phyloP scores from a whole-genome alignment of 2,797 vertebrate species.

The Morus bassanus region DNA sequence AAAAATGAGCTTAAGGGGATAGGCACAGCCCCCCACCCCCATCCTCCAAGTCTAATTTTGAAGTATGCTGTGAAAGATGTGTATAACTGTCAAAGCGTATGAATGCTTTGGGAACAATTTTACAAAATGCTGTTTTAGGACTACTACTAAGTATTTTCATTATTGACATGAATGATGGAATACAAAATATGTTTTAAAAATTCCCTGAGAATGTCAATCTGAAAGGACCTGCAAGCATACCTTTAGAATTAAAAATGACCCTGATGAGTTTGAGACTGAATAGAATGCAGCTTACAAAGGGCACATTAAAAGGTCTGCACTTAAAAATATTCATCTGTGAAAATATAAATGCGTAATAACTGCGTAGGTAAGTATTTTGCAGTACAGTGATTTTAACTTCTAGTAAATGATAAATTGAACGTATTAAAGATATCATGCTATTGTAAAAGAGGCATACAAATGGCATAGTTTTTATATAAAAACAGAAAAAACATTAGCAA shows the following conservation, averaged over 20 bases:
- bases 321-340: neutral
- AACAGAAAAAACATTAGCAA: neutral
- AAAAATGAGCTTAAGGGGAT: neutral
- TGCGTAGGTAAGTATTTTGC: neutral
- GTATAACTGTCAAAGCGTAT: neutral
- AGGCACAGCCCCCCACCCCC: neutral
- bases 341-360: neutral
- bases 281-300: neutral
- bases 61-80: rapidly evolving
- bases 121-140: neutral
- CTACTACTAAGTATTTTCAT: neutral
- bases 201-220: neutral
- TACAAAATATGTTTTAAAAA: neutral
- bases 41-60: neutral
- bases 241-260: neutral
- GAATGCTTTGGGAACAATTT: neutral
- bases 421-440: neutral
- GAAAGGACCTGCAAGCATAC: neutral
- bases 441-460: neutral
- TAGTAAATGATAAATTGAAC: neutral
- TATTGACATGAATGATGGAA: neutral
- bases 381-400: neutral
- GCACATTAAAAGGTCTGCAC: neutral
- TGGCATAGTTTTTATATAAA: neutral
- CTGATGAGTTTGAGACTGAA: neutral